Evolutionary conservation across 2,797 vertebrate species (phyloP).

Genomic region (Ambastaia sidthimunki): DNA sequence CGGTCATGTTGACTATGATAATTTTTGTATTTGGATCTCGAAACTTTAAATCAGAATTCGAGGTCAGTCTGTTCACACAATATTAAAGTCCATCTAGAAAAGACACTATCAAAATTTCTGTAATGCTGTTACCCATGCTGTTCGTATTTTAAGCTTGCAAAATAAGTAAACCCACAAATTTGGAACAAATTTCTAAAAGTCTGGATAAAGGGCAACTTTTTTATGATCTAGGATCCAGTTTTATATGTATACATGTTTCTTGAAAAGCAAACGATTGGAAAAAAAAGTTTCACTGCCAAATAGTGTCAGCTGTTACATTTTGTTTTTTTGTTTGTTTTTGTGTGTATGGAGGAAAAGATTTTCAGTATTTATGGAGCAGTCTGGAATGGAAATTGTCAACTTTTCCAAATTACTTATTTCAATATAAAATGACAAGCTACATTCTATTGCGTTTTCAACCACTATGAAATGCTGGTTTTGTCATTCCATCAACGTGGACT

Average conservation of each 20-base stretch:
- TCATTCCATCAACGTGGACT: conserved; percentile 21
- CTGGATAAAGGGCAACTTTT: background rate
- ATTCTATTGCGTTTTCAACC: conserved; percentile 23
- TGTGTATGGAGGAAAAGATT: conserved; percentile 47
- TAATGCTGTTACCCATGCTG: background rate
- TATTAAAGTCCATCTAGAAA: background rate
- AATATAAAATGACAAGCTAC: background rate
- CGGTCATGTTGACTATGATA: too few relatives aligned
- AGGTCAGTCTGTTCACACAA: background rate
- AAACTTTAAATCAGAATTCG: background rate
- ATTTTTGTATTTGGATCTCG: background rate
- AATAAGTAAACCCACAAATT: conserved; percentile 18
- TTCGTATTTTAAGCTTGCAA: conserved; percentile 16
- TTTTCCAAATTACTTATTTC: conserved; percentile 4
- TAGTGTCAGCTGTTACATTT: conserved; percentile 53
- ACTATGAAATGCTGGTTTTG: background rate
- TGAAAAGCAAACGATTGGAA: conserved; percentile 9
- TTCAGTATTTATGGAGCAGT: conserved; percentile 54
- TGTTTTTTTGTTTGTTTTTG: conserved; percentile 24
- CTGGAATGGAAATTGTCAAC: conserved; percentile 8
- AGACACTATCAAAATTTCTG: background rate
- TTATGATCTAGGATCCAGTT: background rate
- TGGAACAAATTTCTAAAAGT: background rate
- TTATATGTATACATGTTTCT: background rate
- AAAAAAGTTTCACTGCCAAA: conserved; percentile 56